Conservation (phyloP, 2,888 invertebrate species). For the Linnaemya vulpina region DNA sequence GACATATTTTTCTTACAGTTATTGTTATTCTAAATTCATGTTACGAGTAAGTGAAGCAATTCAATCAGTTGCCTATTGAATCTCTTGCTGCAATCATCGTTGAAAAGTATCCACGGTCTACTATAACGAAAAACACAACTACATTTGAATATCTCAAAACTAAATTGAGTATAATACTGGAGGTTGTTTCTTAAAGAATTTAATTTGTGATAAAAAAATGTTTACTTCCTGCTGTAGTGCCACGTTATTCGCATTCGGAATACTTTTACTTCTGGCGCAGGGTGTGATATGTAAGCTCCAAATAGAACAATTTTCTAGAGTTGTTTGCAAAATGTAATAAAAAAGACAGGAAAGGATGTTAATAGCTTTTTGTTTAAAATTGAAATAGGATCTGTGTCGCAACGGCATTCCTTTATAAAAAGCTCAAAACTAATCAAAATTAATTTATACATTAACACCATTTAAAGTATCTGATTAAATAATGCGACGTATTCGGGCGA, state of each 20-base stretch:
- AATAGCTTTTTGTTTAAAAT: neutral
- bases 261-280: slow-evolving; percentile 75
- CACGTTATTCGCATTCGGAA: slow-evolving; percentile 70
- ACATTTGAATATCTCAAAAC: slow-evolving; percentile 22
- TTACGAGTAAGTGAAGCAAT: slow-evolving; percentile 35
- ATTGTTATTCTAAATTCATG: slow-evolving; percentile 30
- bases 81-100: slow-evolving; percentile 52
- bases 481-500: neutral
- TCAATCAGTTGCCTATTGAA: slow-evolving; percentile 61
- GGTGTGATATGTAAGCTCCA: slow-evolving; percentile 75
- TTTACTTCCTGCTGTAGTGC: slow-evolving; percentile 77
- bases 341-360: neutral
- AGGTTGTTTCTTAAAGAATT: slow-evolving; percentile 71
- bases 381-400: neutral
- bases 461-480: neutral
- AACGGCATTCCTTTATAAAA: neutral
- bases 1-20: slow-evolving; percentile 44
- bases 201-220: slow-evolving; percentile 76
- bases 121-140: neutral
- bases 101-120: slow-evolving; percentile 23
- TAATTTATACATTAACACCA: neutral
- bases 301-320: slow-evolving; percentile 11
- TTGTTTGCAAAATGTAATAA: neutral
- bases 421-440: neutral
- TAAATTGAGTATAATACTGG: slow-evolving; percentile 37